Percentiles rank a stretch among this genome's conserved stretches.
phyloP scores from a whole-genome alignment of 53 echinoderm and acorn worm species.

The Patiria pectinifera region DNA sequence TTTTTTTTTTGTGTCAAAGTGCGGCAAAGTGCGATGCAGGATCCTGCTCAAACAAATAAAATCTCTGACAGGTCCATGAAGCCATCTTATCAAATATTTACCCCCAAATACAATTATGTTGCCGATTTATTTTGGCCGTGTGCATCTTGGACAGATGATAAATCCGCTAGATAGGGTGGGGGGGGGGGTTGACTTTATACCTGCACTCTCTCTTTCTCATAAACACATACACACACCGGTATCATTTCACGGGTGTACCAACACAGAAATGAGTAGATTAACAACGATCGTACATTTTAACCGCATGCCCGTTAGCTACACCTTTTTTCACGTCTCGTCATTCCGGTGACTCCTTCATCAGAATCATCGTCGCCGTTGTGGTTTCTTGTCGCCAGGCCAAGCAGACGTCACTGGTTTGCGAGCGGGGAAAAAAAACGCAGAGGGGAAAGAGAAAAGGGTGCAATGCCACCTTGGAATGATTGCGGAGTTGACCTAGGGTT shows the following conservation, averaged over 20 bases:
- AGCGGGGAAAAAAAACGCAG: not conserved
- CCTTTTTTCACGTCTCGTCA: not conserved
- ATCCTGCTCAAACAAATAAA: not conserved
- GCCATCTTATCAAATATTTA: conserved; percentile 44
- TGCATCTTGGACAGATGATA: conserved; percentile 50
- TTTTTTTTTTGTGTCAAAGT: not conserved
- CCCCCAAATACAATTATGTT: conserved; percentile 60
- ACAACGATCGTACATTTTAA: conserved; percentile 37
- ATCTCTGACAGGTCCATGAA: conserved; percentile 43
- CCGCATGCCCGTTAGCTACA: conserved; percentile 43
- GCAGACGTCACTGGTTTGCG: conserved; percentile 43
- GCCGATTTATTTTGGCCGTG: conserved; percentile 54
- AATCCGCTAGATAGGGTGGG: not conserved
- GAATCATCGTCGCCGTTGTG: not conserved
- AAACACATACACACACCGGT: not conserved
- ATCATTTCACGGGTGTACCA: conserved; percentile 54
- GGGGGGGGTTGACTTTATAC: not conserved
- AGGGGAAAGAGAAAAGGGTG: conserved; percentile 26
- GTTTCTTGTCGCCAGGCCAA: not conserved
- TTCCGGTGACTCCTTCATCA: not conserved
- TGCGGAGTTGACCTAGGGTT: conserved; percentile 28
- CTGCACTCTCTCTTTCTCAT: not conserved
- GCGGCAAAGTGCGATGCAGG: not conserved
- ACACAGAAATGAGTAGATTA: conserved; percentile 62
- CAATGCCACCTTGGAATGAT: conserved; percentile 47